Evolutionary conservation across 1,140 invertebrate genomes (phyloP).

Genomic region (Musca vetustissima): DNA sequence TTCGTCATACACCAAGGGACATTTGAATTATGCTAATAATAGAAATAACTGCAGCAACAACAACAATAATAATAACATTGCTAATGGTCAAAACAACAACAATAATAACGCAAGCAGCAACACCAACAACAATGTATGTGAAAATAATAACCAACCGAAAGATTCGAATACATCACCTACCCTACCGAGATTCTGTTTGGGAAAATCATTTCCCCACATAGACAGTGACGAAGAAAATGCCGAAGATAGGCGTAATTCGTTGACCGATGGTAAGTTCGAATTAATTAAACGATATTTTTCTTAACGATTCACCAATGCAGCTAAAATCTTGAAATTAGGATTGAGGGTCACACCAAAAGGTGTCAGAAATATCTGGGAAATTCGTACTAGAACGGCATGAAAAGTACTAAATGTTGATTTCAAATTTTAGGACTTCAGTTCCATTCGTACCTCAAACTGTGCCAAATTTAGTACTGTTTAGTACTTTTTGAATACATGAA

Average conservation of each 20-base stretch:
- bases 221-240: conserved; percentile 72
- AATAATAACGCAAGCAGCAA: too few species aligned
- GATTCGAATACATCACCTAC: conserved; percentile 40
- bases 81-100: conserved; percentile 11
- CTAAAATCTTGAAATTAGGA: too few species aligned
- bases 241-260: conserved; percentile 54
- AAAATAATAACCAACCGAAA: conserved; percentile 10
- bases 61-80: conserved; percentile 26
- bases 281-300: too few species aligned
- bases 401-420: too few species aligned
- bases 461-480: too few species aligned
- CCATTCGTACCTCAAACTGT: too few species aligned
- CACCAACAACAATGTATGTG: conserved; percentile 24
- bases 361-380: too few species aligned
- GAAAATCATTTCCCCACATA: conserved; percentile 70
- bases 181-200: conserved; percentile 64
- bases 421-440: too few species aligned
- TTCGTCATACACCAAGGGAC: conserved; percentile 28
- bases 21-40: not conserved
- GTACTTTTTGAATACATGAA: too few species aligned
- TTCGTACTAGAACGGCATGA: too few species aligned
- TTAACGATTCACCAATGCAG: too few species aligned
- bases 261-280: conserved; percentile 39
- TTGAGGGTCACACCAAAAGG: too few species aligned
- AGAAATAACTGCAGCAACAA: conserved; percentile 10